Evolutionary conservation across 2,113 vertebrate genomes (phyloP).

Genomic region (Campylomormyrus numenius): DNA sequence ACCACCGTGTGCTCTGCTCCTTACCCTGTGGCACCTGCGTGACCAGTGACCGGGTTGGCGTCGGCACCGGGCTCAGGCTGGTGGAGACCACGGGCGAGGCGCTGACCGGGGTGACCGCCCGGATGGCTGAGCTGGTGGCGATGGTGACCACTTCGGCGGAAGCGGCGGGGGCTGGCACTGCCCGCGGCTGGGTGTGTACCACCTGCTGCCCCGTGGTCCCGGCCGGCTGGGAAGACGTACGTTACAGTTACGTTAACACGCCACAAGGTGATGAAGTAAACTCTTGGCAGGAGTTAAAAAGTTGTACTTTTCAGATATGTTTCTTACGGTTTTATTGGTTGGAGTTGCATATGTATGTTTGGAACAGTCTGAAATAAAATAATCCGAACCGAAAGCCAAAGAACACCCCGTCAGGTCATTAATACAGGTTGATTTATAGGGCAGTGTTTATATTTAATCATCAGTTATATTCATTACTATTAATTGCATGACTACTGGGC

Average conservation of each 20-base stretch:
- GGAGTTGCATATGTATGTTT: neutral
- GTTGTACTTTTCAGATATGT: neutral
- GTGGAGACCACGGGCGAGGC: conserved; percentile 75
- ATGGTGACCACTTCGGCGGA: conserved; percentile 75
- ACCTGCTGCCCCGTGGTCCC: conserved; percentile 68
- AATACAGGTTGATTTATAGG: neutral
- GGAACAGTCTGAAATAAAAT: neutral
- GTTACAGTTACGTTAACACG: neutral
- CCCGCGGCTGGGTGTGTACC: conserved; percentile 78
- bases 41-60: conserved; percentile 71
- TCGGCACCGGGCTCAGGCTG: conserved; percentile 70
- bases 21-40: conserved; percentile 73
- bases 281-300: neutral
- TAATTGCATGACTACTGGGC: neutral
- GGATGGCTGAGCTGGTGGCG: conserved; percentile 68
- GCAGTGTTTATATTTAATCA: neutral
- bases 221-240: conserved; percentile 52
- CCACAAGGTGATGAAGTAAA: neutral
- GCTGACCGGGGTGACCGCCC: conserved; percentile 72
- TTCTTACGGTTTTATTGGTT: neutral
- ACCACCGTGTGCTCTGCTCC: too few species aligned
- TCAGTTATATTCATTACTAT: neutral
- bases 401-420: neutral
- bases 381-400: neutral
- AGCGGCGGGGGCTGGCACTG: conserved; percentile 54